Conservation (phyloP, 2,113 vertebrate species). For the Hoplias malabaricus region DNA sequence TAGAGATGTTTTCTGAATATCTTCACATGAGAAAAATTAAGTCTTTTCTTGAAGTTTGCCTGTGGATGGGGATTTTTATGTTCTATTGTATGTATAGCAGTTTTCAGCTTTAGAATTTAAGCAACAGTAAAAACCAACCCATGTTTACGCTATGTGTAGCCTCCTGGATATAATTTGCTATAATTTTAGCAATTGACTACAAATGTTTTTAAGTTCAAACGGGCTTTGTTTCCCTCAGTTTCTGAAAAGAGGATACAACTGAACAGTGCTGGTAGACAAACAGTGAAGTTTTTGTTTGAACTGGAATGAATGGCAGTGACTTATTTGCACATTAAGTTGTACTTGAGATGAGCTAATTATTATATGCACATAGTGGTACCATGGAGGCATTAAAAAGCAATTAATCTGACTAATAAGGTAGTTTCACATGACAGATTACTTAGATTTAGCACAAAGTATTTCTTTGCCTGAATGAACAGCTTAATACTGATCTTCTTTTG, state of each 20-base stretch:
- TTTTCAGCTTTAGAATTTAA: too few species aligned
- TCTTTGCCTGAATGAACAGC: neutral
- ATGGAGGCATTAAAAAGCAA: slow-evolving; percentile 35
- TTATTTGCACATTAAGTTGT: slow-evolving; percentile 36
- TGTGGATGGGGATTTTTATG: too few species aligned
- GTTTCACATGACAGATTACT: slow-evolving; percentile 3
- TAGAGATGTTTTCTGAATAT: too few species aligned
- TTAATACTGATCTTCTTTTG: neutral
- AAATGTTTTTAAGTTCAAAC: neutral
- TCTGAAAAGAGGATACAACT: neutral
- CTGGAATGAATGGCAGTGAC: slow-evolving; percentile 6
- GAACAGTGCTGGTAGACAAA: neutral
- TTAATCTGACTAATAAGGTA: slow-evolving; percentile 32
- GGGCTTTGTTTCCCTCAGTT: neutral
- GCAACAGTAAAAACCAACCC: too few species aligned
- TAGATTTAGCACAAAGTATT: slow-evolving; percentile 1
- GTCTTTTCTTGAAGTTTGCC: too few species aligned
- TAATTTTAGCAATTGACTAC: too few species aligned
- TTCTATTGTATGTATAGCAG: too few species aligned
- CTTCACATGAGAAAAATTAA: too few species aligned
- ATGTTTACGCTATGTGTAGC: too few species aligned
- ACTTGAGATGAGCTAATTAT: slow-evolving; percentile 15
- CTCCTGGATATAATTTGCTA: too few species aligned
- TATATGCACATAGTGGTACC: neutral
- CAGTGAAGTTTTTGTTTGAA: slow-evolving; percentile 12